Evolutionary conservation across 2,888 invertebrate species (phyloP).

Genomic region (Stenodera caucasica): DNA sequence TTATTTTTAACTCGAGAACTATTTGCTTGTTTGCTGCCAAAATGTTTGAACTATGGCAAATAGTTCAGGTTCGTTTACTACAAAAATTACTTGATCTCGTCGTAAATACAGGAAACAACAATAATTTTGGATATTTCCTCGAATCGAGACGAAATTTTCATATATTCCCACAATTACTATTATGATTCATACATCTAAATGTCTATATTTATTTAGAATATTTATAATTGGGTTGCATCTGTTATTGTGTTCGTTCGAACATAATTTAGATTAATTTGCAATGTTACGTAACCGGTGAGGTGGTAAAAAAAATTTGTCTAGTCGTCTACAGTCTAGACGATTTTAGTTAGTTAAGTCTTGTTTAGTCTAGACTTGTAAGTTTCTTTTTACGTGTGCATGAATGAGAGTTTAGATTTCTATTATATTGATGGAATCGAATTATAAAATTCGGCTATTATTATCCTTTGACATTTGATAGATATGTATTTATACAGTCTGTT

Average conservation of each 20-base stretch:
- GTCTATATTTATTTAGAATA: too few species aligned
- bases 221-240: too few species aligned
- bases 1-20: conserved; percentile 55
- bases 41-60: conserved; percentile 54
- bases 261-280: conserved; percentile 11
- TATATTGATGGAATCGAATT: not conserved
- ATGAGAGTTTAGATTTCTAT: not conserved
- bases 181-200: too few species aligned
- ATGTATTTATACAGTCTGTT: too few species aligned
- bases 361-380: conserved; percentile 17
- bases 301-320: conserved; percentile 21
- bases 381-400: not conserved
- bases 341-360: conserved; percentile 8
- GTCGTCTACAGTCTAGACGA: conserved; percentile 17
- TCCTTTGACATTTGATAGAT: too few species aligned
- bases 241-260: too few species aligned
- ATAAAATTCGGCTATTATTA: too few species aligned
- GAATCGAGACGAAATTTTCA: too few species aligned
- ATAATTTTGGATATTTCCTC: too few species aligned
- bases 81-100: conserved; percentile 39
- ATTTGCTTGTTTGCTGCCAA: conserved; percentile 54
- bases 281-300: conserved; percentile 16
- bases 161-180: too few species aligned
- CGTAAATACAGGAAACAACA: conserved; percentile 8
- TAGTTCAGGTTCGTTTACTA: conserved; percentile 51